phyloP scores from a whole-genome alignment of 1,140 invertebrate species.

The Drosophila ironensis region DNA sequence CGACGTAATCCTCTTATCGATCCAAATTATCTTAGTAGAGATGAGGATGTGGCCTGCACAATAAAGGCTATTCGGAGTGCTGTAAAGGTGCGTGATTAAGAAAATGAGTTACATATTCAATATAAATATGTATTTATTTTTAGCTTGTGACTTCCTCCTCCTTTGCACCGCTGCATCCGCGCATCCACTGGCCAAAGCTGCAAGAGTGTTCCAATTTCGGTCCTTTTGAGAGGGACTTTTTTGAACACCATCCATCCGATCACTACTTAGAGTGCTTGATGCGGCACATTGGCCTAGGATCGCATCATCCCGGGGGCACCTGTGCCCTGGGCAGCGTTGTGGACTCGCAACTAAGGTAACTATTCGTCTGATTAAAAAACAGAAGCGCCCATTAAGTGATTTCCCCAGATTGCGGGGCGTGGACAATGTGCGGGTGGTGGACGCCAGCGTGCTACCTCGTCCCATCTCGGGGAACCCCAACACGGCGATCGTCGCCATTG shows the following conservation, averaged over 20 bases:
- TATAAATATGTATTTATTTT: not conserved
- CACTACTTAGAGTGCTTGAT: conserved; percentile 87
- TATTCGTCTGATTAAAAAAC: not conserved
- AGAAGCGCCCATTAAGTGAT: not conserved
- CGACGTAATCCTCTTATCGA: conserved; percentile 86
- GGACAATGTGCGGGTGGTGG: conserved; percentile 85
- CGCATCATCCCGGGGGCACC: conserved; percentile 87
- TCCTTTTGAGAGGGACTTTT: conserved; percentile 66
- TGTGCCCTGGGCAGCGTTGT: conserved; percentile 84
- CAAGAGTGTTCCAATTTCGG: conserved; percentile 84
- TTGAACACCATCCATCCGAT: conserved; percentile 81
- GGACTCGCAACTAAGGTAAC: conserved; percentile 57
- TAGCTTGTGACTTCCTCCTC: conserved; percentile 83
- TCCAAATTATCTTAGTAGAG: conserved; percentile 87
- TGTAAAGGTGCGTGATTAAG: conserved; percentile 69
- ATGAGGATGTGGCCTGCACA: conserved; percentile 85
- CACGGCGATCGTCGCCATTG: conserved; percentile 86
- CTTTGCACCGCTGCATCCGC: conserved; percentile 85
- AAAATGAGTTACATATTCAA: not conserved
- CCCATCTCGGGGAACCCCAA: conserved; percentile 88
- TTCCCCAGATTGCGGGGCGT: conserved; percentile 85
- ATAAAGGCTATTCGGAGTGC: conserved; percentile 85
- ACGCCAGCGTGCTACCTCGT: conserved; percentile 88
- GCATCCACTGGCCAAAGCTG: conserved; percentile 86
- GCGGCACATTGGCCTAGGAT: conserved; percentile 85